These are phyloP conservation scores for Criorhina ranunculi DNA, from an alignment of 2,888 invertebrate genomes.

Conservation along the genomic window DNA sequence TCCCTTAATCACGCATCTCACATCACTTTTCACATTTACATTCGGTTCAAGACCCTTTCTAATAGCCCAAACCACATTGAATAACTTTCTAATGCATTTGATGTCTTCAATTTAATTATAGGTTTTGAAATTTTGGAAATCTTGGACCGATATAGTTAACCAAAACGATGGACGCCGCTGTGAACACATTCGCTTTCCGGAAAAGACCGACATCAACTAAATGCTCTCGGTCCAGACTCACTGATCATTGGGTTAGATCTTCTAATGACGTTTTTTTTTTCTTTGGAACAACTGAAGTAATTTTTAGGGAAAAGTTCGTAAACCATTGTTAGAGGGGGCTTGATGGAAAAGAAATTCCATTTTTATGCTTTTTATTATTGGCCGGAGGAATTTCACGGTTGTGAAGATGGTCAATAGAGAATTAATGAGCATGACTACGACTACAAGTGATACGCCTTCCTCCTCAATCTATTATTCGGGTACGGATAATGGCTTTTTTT, in stretches of 20 bases:
- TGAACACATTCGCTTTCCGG: constrained; percentile 55
- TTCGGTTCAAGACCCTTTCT: not conserved
- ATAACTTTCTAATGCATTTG: constrained; percentile 52
- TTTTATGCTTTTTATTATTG: constrained; percentile 32
- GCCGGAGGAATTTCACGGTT: constrained; percentile 54
- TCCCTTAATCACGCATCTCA: constrained; percentile 19
- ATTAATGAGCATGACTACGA: constrained; percentile 49
- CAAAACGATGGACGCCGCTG: not conserved
- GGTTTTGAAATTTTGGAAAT: constrained; percentile 4
- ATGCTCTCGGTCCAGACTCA: constrained; percentile 28
- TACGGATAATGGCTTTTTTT: constrained; percentile 26
- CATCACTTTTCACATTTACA: constrained; percentile 20
- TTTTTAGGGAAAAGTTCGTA: constrained; percentile 33
- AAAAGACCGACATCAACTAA: constrained; percentile 55
- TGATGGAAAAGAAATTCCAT: constrained; percentile 39
- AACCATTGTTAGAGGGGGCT: constrained; percentile 16
- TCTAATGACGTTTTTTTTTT: constrained; percentile 31
- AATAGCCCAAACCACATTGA: not conserved
- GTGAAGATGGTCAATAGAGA: constrained; percentile 57
- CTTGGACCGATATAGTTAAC: not conserved
- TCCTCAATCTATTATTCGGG: not conserved
- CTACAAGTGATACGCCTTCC: constrained; percentile 4
- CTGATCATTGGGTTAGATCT: constrained; percentile 34
- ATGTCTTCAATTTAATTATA: constrained; percentile 29
- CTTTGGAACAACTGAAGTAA: constrained; percentile 33